Evolutionary conservation across 1,140 invertebrate genomes (phyloP).

Genomic region (Colletes latitarsis): DNA sequence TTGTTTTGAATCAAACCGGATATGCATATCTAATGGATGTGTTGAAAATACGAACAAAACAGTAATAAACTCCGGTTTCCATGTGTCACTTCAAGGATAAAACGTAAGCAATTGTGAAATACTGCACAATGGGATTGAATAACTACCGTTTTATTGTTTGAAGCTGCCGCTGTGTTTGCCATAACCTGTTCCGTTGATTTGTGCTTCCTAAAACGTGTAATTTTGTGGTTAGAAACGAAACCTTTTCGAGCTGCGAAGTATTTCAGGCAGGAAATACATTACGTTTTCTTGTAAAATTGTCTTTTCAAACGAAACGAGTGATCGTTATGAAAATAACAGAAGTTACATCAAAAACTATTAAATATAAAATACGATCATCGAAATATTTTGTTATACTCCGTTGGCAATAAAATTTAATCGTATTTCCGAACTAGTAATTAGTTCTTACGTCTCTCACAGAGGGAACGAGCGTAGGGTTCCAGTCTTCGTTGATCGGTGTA

Average conservation of each 20-base stretch:
- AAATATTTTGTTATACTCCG: too few species aligned
- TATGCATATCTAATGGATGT: not conserved
- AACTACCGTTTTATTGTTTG: constrained; percentile 24
- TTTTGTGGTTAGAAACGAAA: not conserved
- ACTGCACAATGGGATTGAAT: not conserved
- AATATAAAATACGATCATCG: too few species aligned
- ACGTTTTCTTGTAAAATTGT: too few species aligned
- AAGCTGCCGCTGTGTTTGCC: not conserved
- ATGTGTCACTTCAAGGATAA: not conserved
- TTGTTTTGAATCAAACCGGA: not conserved
- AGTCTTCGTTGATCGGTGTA: too few species aligned
- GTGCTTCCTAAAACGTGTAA: constrained; percentile 1
- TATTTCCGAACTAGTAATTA: too few species aligned
- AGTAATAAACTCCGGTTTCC: not conserved
- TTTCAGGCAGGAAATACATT: not conserved
- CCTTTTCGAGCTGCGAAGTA: not conserved
- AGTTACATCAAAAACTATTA: too few species aligned
- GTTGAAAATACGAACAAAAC: not conserved
- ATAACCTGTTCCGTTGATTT: not conserved
- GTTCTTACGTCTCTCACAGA: too few species aligned
- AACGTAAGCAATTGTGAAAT: not conserved
- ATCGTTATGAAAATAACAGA: too few species aligned
- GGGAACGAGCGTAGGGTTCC: too few species aligned
- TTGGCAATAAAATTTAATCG: too few species aligned
- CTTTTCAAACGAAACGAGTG: too few species aligned